Base-by-base conservation (phyloP, 2,888 invertebrate genomes). In the Argyresthia goedartella region DNA sequence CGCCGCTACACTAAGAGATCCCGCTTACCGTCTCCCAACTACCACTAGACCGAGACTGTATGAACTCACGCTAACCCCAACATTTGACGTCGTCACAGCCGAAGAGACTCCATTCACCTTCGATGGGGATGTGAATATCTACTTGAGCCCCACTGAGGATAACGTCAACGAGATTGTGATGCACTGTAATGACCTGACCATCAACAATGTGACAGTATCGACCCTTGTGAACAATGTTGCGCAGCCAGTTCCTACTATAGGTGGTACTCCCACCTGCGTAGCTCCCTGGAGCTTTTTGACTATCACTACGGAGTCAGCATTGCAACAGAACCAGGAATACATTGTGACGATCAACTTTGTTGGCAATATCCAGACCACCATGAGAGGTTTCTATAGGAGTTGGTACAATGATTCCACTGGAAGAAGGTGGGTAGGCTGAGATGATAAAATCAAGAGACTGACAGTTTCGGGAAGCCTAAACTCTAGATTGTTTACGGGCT, bases 301-400 rank as follows among this genome's bases (percentile, higher is more conserved):
- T 36, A 73, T 85, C 7, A 56, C 56, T 1, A 68, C 73, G 0
- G 57, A 44, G 0, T 48, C 59, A 47, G 0, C 54, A 4, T 58
- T 84, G 46, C n/a, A 11, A 25, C 0, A 57, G 0, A 54, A 55
- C 1, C 60, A 57, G 36, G 66, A 89, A 52, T 95, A 95, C 67
- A 71, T 84, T 41, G 74, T 95, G 41, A 77, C 74, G 53, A 89
- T 93, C 50, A 86, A 84, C 43, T 96, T 91, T 65, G 78, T 74
- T 33, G 95, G 95, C 0, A 81, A 88, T 50, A 77, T 96, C 39
- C 91, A 92, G 72, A 90, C 91, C 56, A 88, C 89, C 56, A 87
- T 95, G 70, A 89, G 91, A 73, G 95, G 95, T 16, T 95, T 95
- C 70, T 95, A 95, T 69, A 89, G 93, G 59, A 94, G 94, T 75